Base-by-base conservation (phyloP, 2,888 invertebrate species). In the Coelinius sp. region DNA sequence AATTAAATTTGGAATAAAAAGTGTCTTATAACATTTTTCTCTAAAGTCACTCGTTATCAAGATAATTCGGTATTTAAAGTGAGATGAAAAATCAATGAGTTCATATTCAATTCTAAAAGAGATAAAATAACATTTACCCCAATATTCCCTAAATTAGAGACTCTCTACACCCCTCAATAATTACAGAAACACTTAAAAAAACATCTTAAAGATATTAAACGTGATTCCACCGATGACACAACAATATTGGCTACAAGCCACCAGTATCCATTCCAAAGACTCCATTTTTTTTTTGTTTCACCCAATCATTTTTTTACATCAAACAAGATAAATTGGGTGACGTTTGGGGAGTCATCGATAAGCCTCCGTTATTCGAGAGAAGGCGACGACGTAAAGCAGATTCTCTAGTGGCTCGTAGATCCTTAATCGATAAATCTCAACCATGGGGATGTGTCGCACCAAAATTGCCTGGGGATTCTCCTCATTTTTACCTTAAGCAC, bases 391-490 rank as follows among this genome's bases (percentile, higher is more conserved):
- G 56, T 56, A 56, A 24, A 63, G 56, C 17, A 35, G 38, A 67
- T 27, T 68, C 68, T 68, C 68, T n/a, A 53, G 68, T 68, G 68
- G 53, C 68, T 56, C 56, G 56, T 68, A 68, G 68, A 68, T 68
- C 56, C 27, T 68, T 68, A 68, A 68, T 68, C 68, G 68, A 68
- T 68, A 68, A 68, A 68, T 68, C 56, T 68, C 59, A 49, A 41
- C 68, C 41, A n/a, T 20, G n/a, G 68, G 68, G 68, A 44, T 67
- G 53, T 52, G 35, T 14, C 49, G 49, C 25, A 12, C n/a, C 22
- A 56, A 44, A 56, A 53, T 68, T 53, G 68, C 56, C 53, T 68
- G 41, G 56, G 56, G 44, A 56, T 56, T 56, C 44, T 44, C 27
- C 17, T 35, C 52, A 56, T 68, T 68, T 68, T 66, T 35, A 12